A percentile compares a stretch with the other conserved stretches of the same genome.
These are phyloP conservation scores for Leptonema lineaticorne DNA, from an alignment of 1,140 invertebrate species.

Conservation along the genomic window DNA sequence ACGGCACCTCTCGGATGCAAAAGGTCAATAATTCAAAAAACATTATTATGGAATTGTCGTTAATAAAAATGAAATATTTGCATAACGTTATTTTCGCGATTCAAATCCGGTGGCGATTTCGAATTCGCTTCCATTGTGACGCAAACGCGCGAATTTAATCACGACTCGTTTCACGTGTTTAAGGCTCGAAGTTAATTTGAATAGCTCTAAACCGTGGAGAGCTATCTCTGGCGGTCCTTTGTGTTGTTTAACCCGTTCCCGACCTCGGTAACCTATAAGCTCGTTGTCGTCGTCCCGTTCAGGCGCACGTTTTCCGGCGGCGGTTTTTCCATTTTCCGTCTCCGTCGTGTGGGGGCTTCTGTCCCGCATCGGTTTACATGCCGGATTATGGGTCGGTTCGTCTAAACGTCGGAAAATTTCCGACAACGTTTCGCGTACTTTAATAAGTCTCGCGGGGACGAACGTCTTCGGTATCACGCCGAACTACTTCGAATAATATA, in stretches of 20 bases:
- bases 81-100: too few relatives aligned
- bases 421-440: background rate
- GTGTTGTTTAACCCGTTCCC: background rate
- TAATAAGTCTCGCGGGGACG: background rate
- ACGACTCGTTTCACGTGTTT: background rate
- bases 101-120: background rate
- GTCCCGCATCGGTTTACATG: too few relatives aligned
- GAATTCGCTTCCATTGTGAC: background rate
- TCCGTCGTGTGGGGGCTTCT: too few relatives aligned
- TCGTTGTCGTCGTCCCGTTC: too few relatives aligned
- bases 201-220: background rate
- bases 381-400: background rate
- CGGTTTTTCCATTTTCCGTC: too few relatives aligned
- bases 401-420: background rate
- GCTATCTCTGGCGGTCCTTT: background rate
- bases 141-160: background rate
- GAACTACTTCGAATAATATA: background rate
- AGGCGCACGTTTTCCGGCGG: too few relatives aligned
- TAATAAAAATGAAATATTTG: background rate
- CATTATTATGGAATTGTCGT: background rate
- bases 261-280: too few relatives aligned
- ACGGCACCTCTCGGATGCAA: too few relatives aligned
- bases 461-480: slow-evolving; percentile 3
- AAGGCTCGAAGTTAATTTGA: slow-evolving; percentile 9
- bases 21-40: background rate